Evolutionary conservation across 2,888 invertebrate species (phyloP), one percentile per base, ranked within the genome.

Genomic region (Chrysolina oricalcia): DNA sequence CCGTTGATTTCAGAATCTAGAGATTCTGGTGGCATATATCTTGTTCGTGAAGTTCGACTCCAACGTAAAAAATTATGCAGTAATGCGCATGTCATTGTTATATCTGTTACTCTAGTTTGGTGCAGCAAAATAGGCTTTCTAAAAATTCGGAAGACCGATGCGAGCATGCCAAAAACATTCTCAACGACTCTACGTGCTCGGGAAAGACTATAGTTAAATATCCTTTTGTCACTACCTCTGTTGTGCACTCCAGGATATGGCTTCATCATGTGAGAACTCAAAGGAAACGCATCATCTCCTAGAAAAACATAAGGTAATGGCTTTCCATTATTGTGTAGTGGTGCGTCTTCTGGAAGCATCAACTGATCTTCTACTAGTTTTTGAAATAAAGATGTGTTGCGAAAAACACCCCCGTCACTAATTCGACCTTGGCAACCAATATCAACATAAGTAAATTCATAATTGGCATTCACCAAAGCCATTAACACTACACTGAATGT

Each of bases 151-250:
- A 78, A 79, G 65, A 78, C 74, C 13, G 71, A 21, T 53, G 71
- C 43, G 27, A 78, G 21, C 19, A 76, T 77, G 75, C 75, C n/a
- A n/a, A n/a, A n/a, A n/a, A n/a, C n/a, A n/a, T n/a, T n/a, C n/a
- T n/a, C n/a, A n/a, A n/a, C n/a, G 17, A 79, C 35, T 70, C 74
- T 59, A 11, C 75, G 70, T 23, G 74, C 74, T 40, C 79, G 53
- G 19, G 67, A 62, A 46, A 78, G 70, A 19, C 77, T 35, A 66
- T 82, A 80, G 72, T 84, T 83, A 59, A 81, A 84, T 66, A 82
- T 78, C 72, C 78, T 71, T 75, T 83, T 72, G 13, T 27, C 23
- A 43, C 74, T 63, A 27, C 78, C 79, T 67, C 71, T 78, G 11
- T 59, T 66, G 67, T 75, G 71, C 23, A 66, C 53, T 53, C 80